phyloP scores from a whole-genome alignment of 2,797 vertebrate genomes.

The Hippoglossus hippoglossus region DNA sequence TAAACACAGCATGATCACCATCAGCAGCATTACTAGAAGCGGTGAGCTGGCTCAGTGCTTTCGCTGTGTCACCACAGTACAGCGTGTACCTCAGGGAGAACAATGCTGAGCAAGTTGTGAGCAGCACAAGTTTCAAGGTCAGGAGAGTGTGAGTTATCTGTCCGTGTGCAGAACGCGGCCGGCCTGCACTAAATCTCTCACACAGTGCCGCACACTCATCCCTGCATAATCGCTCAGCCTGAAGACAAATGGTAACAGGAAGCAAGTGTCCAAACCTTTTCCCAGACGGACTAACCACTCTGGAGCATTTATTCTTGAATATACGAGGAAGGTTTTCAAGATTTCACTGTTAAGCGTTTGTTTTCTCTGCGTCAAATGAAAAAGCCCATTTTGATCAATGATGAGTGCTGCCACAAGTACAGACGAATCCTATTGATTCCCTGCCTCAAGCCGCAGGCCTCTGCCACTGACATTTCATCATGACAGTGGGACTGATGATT shows the following conservation, averaged over 20 bases:
- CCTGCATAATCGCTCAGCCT: constrained; percentile 7
- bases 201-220: constrained; percentile 23
- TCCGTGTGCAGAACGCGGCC: constrained; percentile 1
- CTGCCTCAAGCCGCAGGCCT: neutral
- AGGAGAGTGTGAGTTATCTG: constrained; percentile 39
- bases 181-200: constrained; percentile 30
- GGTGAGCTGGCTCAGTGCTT: constrained; percentile 33
- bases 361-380: neutral
- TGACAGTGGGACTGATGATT: constrained; percentile 14
- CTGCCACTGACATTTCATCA: constrained; percentile 25
- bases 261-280: constrained; percentile 8
- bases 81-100: constrained; percentile 18
- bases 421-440: constrained; percentile 23
- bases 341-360: neutral
- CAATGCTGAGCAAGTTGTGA: constrained; percentile 32
- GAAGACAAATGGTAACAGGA: constrained; percentile 25
- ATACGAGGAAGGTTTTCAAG: neutral
- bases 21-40: constrained; percentile 31
- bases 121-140: constrained; percentile 9
- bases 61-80: constrained; percentile 48
- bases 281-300: neutral
- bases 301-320: neutral
- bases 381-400: constrained; percentile 2
- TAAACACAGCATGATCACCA: constrained; percentile 18
- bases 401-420: neutral